These are phyloP conservation scores for Alviniconcha strummeri DNA, from an alignment of 2,888 invertebrate genomes.

Conservation along the genomic window DNA sequence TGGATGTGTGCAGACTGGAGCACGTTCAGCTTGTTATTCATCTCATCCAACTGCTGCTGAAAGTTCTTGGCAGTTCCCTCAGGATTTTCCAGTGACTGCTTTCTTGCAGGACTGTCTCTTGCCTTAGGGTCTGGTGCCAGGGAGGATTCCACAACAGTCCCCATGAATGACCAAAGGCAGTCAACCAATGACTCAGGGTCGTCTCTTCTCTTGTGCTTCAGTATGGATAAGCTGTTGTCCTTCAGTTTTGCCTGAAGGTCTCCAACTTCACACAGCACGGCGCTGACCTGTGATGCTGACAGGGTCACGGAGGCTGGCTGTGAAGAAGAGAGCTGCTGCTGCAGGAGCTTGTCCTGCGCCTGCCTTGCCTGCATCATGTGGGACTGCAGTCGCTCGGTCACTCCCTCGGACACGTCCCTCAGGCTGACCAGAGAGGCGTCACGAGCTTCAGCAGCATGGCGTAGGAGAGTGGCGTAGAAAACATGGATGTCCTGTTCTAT, in stretches of 20 bases:
- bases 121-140: no score
- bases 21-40: background rate
- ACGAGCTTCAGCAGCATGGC: background rate
- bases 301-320: background rate
- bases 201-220: background rate
- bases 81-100: no score
- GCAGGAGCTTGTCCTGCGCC: background rate
- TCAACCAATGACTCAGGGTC: no score
- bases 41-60: background rate
- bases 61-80: no score
- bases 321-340: background rate
- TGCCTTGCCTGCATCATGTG: background rate
- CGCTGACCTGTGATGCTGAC: background rate
- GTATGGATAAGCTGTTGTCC: background rate
- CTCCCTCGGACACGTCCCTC: background rate
- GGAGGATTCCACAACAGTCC: no score
- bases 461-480: background rate
- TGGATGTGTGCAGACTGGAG: no score
- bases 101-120: no score
- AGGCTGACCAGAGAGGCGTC: background rate
- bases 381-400: background rate
- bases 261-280: background rate
- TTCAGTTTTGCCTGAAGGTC: background rate
- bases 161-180: no score
- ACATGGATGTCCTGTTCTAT: background rate